These are phyloP conservation scores for Apodemia duryi DNA, from an alignment of 2,888 invertebrate species.

Conservation along the genomic window DNA sequence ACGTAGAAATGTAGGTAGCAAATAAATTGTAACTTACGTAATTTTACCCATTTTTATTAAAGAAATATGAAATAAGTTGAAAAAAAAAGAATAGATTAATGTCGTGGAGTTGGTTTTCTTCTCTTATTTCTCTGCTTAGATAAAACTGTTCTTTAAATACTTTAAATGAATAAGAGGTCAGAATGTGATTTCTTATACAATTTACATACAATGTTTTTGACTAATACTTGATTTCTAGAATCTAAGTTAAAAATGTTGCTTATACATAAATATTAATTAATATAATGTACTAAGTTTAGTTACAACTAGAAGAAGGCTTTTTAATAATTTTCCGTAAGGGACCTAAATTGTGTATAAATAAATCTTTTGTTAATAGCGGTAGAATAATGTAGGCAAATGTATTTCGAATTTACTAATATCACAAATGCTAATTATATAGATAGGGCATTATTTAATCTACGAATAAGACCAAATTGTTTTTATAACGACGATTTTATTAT, in stretches of 20 bases:
- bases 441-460: conserved; percentile 4
- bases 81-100: conserved; percentile 21
- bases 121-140: conserved; percentile 24
- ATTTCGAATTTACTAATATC: background rate
- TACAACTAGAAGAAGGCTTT: background rate
- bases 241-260: background rate
- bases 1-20: conserved; percentile 57
- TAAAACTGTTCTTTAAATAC: conserved; percentile 1
- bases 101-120: conserved; percentile 25
- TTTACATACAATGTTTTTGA: background rate
- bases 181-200: conserved; percentile 2
- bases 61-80: conserved; percentile 30
- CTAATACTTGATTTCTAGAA: background rate
- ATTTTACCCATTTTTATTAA: conserved; percentile 33
- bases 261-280: background rate
- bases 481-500: background rate
- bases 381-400: background rate
- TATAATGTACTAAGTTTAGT: background rate
- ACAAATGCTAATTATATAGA: background rate
- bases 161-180: conserved; percentile 16
- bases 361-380: background rate
- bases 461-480: conserved; percentile 20
- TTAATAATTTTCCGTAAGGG: background rate
- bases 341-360: background rate
- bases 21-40: conserved; percentile 40